Percentiles rank a stretch among this genome's conserved stretches.
Evolutionary conservation across 2,888 invertebrate genomes (phyloP).

Genomic region (Chrysina gloriosa): DNA sequence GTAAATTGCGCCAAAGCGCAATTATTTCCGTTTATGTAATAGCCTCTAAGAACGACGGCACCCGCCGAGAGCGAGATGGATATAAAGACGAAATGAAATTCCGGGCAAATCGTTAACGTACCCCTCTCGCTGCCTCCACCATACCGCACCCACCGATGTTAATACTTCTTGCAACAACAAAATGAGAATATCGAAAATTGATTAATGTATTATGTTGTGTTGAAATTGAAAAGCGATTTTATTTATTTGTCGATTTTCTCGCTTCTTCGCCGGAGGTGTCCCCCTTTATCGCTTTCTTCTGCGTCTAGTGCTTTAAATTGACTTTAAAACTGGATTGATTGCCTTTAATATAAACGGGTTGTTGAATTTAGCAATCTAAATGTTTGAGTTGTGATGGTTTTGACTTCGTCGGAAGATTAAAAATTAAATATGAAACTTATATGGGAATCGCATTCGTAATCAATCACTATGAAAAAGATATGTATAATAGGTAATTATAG

Average conservation of each 20-base stretch:
- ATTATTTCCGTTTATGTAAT: conserved; percentile 38
- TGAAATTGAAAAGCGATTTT: conserved; percentile 13
- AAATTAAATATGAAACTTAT: no score
- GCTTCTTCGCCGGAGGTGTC: background rate
- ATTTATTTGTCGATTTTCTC: background rate
- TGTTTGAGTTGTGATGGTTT: no score
- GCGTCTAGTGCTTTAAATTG: background rate
- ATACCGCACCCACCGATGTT: background rate
- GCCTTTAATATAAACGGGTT: background rate
- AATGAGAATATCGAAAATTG: conserved; percentile 30
- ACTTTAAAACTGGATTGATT: background rate
- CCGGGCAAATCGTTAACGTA: conserved; percentile 32
- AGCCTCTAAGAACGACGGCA: conserved; percentile 30
- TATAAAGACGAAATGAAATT: conserved; percentile 38
- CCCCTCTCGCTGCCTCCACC: background rate
- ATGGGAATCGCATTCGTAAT: no score
- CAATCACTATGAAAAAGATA: no score
- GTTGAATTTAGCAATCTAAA: no score
- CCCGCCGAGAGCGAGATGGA: conserved; percentile 33
- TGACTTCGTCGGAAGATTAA: no score
- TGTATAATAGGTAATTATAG: no score
- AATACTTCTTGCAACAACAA: conserved; percentile 9
- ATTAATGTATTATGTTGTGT: conserved; percentile 24
- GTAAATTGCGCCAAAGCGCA: conserved; percentile 38
- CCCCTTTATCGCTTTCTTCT: background rate